Evolutionary conservation across 2,888 invertebrate genomes (phyloP), one percentile per base, ranked within the genome.

Genomic region (Leptinotarsa haldemani): DNA sequence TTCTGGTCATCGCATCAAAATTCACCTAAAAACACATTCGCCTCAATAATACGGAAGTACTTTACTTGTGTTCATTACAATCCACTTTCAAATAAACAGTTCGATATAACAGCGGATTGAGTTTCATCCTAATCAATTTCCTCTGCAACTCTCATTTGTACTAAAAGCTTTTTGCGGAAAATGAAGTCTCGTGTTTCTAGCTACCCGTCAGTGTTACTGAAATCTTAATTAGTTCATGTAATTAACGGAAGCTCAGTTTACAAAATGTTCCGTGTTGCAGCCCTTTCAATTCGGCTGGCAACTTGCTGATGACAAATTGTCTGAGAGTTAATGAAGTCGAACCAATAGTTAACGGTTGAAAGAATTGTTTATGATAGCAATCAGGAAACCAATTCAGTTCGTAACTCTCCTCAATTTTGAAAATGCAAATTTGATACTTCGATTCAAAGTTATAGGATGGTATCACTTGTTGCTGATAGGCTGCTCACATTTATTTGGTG

Each of bases 201-300:
- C 22, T 22, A 22, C 20, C 22, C 56, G 2, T 22, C 56, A 56
- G 13, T 56, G 56, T 56, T 56, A 3, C 20, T 56, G 56, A 56
- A 56, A 56, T 56, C 22, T 16, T 15, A 56, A 56, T 56, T 20
- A 22, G 22, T 22, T 56, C 9, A 22, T 15, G 22, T 56, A 22
- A 56, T 25, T 13, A 56, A 56, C 22, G 20, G 56, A 4, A 56
- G 56, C 22, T 56, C 13, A 22, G 56, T 56, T 56, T 56, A 56
- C 56, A 56, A 56, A 56, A 56, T 22, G 56, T 56, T 22, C 15
- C 56, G 56, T 56, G 20, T 56, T 56, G 20, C 56, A 13, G 12
- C 15, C 13, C 56, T 56, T 20, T 22, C 22, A 20, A 22, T 56
- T 56, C 22, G 12, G 15, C 3, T 22, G 40, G 40, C 0, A 40